Evolutionary conservation across 2,797 vertebrate genomes (phyloP), one percentile per base, ranked within the genome.

Genomic region (Monodelphis domestica): DNA sequence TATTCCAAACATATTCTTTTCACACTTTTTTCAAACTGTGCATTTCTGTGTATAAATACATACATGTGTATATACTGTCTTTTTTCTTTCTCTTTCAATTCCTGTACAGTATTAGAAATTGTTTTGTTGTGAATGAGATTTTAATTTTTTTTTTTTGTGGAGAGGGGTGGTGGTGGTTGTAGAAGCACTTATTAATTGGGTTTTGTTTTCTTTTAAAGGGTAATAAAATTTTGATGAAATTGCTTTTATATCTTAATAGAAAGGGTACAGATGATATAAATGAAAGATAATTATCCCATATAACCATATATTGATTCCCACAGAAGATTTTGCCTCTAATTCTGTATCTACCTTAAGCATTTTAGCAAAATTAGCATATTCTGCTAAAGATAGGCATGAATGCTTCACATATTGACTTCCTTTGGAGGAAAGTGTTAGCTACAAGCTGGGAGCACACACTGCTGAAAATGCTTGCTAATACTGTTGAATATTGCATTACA

Each of bases 381-480:
- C 93, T 90, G 63, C 87, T 89, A 90, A 1, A 51, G 52, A 50
- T 88, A 92, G 93, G 78, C 87, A 53, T 51, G n/a, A 29, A 26
- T 70, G 89, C 17, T 91, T 94, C 88, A 21, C 55, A 55, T 91
- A 33, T 0, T 88, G 6, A 59, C 89, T 90, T 92, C 59, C 55
- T 92, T 78, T 91, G 59, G 53, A 52, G 57, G 24, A 54, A 91
- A 91, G 50, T 89, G 92, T 94, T 91, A 93, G 89, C 63, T 93
- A 1, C 78, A 53, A 29, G 92, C 70, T 87, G 78, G 93, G 21
- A 92, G 52, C 7, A 88, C 89, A 70, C 45, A 91, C 45, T 53
- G 12, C 45, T 91, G 88, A 91, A 11, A 90, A 90, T 92, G 38
- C 51, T 90, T 87, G 55, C 88, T 95, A 94, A 90, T 15, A 88